Conservation (phyloP, 1,140 invertebrate species). For the Brachionus calyciflorus region DNA sequence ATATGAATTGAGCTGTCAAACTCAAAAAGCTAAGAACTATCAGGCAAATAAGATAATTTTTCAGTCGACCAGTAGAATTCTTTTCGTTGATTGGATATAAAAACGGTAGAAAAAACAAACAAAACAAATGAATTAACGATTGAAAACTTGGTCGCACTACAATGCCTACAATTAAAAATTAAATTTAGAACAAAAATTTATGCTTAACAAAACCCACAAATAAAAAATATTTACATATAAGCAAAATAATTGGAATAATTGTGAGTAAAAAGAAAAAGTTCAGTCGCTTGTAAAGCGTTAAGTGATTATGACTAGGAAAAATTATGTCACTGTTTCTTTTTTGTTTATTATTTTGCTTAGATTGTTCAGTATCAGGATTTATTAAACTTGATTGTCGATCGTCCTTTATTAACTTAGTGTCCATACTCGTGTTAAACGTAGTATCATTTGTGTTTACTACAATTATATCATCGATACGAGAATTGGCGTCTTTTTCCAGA, state of each 20-base stretch:
- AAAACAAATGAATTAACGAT: conserved; percentile 20
- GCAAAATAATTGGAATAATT: conserved; percentile 7
- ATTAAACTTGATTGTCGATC: neutral
- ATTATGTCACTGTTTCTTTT: too few relatives aligned
- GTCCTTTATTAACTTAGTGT: neutral
- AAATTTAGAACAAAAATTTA: too few relatives aligned
- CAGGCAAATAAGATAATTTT: neutral
- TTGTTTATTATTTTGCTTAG: neutral
- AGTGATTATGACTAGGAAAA: neutral
- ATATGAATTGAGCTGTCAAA: conserved; percentile 1
- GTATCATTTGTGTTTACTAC: neutral
- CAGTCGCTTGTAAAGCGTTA: neutral
- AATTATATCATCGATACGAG: neutral
- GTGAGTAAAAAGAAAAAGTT: conserved; percentile 16
- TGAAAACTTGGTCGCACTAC: conserved; percentile 5
- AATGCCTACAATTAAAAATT: neutral
- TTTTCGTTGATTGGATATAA: conserved; percentile 38
- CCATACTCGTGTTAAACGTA: neutral
- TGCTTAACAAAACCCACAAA: too few relatives aligned
- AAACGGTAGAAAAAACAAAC: conserved; percentile 40
- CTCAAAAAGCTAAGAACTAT: neutral
- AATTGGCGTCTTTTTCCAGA: neutral
- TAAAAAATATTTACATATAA: conserved; percentile 22
- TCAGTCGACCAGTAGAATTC: neutral
- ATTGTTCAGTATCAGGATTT: neutral